Conservation (phyloP, 2,888 invertebrate species). For the Tenthredo amoena region DNA sequence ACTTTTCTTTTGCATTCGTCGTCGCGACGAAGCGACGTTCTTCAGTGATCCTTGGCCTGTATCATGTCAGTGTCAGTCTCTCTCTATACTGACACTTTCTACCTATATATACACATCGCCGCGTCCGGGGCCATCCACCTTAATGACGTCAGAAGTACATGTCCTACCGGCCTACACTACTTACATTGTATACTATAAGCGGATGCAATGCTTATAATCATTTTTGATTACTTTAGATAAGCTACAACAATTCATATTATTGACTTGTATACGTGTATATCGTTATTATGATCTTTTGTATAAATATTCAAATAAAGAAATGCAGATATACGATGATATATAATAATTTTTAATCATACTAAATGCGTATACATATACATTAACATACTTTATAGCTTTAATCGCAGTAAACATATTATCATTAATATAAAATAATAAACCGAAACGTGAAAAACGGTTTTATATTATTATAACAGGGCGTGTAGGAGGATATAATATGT, state of each 20-base stretch:
- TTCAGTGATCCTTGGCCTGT: neutral
- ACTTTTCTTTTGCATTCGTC: neutral
- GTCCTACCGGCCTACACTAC: constrained; percentile 54
- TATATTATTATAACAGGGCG: neutral
- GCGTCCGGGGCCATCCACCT: constrained; percentile 54
- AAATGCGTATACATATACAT: neutral
- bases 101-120: constrained; percentile 35
- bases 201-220: neutral
- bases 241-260: neutral
- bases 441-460: neutral
- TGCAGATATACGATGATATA: neutral
- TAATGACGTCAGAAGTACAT: constrained; percentile 36
- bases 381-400: too few relatives aligned
- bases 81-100: constrained; percentile 9
- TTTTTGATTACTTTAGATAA: neutral
- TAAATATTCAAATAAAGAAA: neutral
- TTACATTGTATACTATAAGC: neutral
- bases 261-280: neutral
- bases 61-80: neutral
- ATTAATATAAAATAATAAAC: neutral
- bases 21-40: neutral
- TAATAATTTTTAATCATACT: neutral
- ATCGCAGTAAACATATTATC: neutral
- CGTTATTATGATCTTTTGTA: neutral
- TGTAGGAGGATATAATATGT: neutral